These are phyloP conservation scores for Beris morrisii DNA, from an alignment of 2,888 invertebrate species.

Conservation along the genomic window DNA sequence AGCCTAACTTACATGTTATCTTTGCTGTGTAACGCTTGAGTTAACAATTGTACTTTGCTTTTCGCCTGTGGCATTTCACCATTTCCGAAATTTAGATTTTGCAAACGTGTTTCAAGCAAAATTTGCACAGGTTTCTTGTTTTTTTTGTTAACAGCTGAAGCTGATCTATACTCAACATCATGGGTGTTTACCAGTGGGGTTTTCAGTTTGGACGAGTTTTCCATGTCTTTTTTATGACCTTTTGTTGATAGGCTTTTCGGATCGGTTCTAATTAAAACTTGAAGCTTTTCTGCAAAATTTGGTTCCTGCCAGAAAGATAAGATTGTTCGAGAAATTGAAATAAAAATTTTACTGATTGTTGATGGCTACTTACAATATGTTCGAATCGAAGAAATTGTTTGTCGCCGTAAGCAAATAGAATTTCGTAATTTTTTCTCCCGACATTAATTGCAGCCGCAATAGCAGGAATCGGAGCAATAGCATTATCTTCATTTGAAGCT, in stretches of 20 bases:
- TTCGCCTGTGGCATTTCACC: conserved; percentile 62
- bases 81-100: conserved; percentile 70
- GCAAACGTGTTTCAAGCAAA: conserved; percentile 80
- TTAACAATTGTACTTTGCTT: conserved; percentile 77
- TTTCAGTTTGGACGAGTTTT: conserved; percentile 44
- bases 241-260: conserved; percentile 45
- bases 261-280: conserved; percentile 53
- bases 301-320: conserved; percentile 52
- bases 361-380: conserved; percentile 54
- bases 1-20: conserved; percentile 62
- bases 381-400: conserved; percentile 63
- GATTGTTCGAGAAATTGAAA: no score
- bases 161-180: conserved; percentile 49
- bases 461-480: conserved; percentile 60
- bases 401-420: conserved; percentile 64
- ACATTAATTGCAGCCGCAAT: conserved; percentile 57
- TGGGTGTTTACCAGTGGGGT: conserved; percentile 46
- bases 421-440: conserved; percentile 50
- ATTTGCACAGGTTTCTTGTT: conserved; percentile 49
- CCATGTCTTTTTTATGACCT: conserved; percentile 38
- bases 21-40: conserved; percentile 85
- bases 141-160: conserved; percentile 45
- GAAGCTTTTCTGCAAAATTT: conserved; percentile 60
- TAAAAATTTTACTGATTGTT: no score
- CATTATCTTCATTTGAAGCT: conserved; percentile 60